Evolutionary conservation across 2,888 invertebrate species (phyloP), one percentile per base, ranked within the genome.

Genomic region (Trachelus troglodyta): DNA sequence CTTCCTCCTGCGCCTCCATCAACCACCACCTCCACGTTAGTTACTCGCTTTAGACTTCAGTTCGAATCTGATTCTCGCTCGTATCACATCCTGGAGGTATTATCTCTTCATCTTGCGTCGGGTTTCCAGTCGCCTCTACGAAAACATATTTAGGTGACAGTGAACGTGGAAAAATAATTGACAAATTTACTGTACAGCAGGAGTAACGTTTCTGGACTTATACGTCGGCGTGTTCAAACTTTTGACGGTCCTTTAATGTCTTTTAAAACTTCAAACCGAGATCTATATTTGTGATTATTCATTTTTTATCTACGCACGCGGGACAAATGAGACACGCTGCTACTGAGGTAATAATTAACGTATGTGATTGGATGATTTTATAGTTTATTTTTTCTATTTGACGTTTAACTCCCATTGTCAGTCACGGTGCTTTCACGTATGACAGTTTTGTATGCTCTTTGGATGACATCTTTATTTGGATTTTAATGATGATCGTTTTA

Each of bases 291-390:
- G 23, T 23, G 23, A 56, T 56, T 56, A 2, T 56, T 56, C 56
- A 23, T 9, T 23, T 23, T 56, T 23, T 56, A 56, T 56, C 56
- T 56, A 56, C 23, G 4, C 40, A 56, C 56, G 56, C 56, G 23
- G 23, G 23, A 56, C 81, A 83, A 83, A 89, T 89, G 89, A 81
- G 88, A 83, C 88, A 88, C 83, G 82, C 87, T 80, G 84, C 86
- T 69, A 84, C 83, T 11, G 88, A 88, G 87, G 88, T 89, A 87
- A 83, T 9, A 56, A 56, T 23, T 56, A 23, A 56, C 2, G 56
- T 23, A 9, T 56, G 0, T 9, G 23, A 56, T 56, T 56, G 2
- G 56, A 56, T 23, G 9, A 56, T 56, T 40, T 40, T 23, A 23
- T 6, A 4, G 23, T 56, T 56, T 56, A 9, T 23, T 23, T 23